Evolutionary conservation across 2,888 invertebrate species (phyloP), one percentile per base, ranked within the genome.

Genomic region (Aleiodes alternator): DNA sequence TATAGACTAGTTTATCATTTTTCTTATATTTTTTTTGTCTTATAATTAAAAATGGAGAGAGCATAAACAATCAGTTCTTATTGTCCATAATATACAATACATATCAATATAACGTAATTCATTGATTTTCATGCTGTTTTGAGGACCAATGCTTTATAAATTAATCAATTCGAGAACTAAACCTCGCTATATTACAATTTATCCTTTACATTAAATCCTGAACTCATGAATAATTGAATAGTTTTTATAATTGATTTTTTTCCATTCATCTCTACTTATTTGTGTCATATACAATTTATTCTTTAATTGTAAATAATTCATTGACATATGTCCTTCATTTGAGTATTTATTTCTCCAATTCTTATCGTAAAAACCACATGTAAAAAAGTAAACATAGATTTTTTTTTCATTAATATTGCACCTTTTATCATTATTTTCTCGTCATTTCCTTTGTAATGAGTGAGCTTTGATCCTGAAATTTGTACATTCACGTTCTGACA

Each of bases 381-480:
- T 64, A 64, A 64, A 64, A 64, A 64, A 64, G 16, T 64, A 64
- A 64, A 64, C 43, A 64, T 48, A 48, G 64, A 43, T 64, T 38
- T 61, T 43, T 43, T 43, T 43, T 43, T 48, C n/a, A 43, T 64
- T 43, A 64, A 64, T 48, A 64, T 64, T 64, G 64, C 64, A 64
- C 64, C 34, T 61, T 61, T 48, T 48, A 43, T 23, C 5, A 48
- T 43, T 16, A 43, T 43, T 9, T 43, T 43, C 7, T 34, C 7
- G 16, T 43, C 43, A 64, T 34, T 68, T 29, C 51, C 31, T 51
- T 50, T 9, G 12, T 23, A 31, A 51, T 31, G 16, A 68, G 51
- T 68, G 68, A 68, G 68, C 53, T 51, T 68, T 68, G 68, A 68
- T 68, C 68, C 68, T 68, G 68, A 29, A 68, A 68, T 68, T 68